phyloP scores from a whole-genome alignment of 1,140 invertebrate genomes.

The Drosophila parabipectinata region DNA sequence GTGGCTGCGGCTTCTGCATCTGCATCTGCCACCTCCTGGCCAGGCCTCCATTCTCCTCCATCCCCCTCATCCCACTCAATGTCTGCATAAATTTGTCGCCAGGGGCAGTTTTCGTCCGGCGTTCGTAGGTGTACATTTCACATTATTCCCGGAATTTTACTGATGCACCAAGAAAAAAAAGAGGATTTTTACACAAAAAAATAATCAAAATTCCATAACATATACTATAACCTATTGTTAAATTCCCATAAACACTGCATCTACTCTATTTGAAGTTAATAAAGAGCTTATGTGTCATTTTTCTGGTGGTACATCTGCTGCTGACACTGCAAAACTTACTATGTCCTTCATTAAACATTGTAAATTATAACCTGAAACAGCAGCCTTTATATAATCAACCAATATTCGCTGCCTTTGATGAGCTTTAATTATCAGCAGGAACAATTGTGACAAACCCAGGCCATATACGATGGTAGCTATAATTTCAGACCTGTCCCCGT shows the following conservation, averaged over 20 bases:
- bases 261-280: constrained; percentile 2
- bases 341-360: neutral
- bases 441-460: neutral
- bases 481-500: constrained; percentile 8
- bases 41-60: neutral
- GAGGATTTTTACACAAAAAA: neutral
- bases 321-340: neutral
- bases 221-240: too few relatives aligned
- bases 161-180: constrained; percentile 7
- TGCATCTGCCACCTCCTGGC: constrained; percentile 36
- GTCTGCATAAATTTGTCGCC: constrained; percentile 61
- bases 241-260: neutral
- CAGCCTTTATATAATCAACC: neutral
- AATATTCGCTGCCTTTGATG: neutral
- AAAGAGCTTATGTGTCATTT: neutral
- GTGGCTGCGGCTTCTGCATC: constrained; percentile 40
- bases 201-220: too few relatives aligned
- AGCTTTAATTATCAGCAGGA: constrained; percentile 1
- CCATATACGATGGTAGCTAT: neutral
- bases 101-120: constrained; percentile 52
- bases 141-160: constrained; percentile 44
- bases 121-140: constrained; percentile 63
- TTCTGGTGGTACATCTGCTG: neutral
- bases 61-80: constrained; percentile 5
- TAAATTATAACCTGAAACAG: neutral